Base-by-base conservation (phyloP, 1,140 invertebrate genomes). In the Dryas iulia region DNA sequence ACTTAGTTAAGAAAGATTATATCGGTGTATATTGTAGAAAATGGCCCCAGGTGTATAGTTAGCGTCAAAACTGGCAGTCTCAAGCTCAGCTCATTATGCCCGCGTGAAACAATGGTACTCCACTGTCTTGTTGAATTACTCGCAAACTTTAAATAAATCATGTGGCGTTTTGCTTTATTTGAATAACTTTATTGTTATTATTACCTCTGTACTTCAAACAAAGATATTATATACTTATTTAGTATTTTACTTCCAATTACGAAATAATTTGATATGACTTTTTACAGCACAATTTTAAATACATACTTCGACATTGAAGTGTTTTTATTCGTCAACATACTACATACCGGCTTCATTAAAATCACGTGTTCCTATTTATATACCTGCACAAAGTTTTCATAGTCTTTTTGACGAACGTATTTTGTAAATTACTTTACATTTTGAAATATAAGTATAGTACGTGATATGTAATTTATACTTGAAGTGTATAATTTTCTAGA, bases 21-120 rank as follows among this genome's bases (percentile, higher is more conserved):
- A 47, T 47, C 8, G 18, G 6, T 31, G 7, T 47, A 47, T 47
- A 21, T 47, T n/a, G 39, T 21, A 47, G 39, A 47, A 21, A 47
- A 47, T 21, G 18, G 39, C 39, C 39, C 39, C 39, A 47, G 39
- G 39, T 47, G 53, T 25, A 26, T 25, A 56, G 23, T 26, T 56
- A 56, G n/a, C 10, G 24, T 56, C 53, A 56, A 56, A 56, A 56
- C 60, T 62, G 47, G 25, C 60, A 62, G 60, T 53, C 60, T 52
- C 60, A 28, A 53, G 60, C 60, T 18, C 14, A 25, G 33, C 39
- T 53, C 60, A 54, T 62, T 53, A 53, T 39, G 23, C n/a, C 33
- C n/a, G 59, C 47, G 24, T 31, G 25, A 53, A 62, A 62, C 60
- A 62, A 62, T 53, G 39, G 25, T 26, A 30, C 60, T 62, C 39